phyloP scores from a whole-genome alignment of 2,797 vertebrate species.

The Poecilia gillii region DNA sequence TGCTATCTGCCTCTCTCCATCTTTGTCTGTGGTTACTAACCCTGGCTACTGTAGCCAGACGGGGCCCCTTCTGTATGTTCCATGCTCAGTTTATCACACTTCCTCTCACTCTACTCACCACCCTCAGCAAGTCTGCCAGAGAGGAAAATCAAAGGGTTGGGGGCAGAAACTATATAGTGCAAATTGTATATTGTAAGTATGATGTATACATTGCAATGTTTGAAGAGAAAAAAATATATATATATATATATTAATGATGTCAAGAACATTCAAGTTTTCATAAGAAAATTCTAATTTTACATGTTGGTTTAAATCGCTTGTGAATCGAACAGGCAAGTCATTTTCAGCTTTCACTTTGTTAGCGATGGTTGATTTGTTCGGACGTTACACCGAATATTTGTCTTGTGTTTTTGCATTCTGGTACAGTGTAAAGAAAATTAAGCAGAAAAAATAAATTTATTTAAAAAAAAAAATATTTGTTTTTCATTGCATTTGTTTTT shows the following conservation, averaged over 20 bases:
- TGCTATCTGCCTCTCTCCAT: constrained; percentile 53
- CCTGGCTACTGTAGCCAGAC: constrained; percentile 47
- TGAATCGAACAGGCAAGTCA: no score
- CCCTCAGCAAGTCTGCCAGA: constrained; percentile 50
- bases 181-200: constrained; percentile 36
- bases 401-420: not conserved
- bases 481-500: not conserved
- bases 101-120: constrained; percentile 56
- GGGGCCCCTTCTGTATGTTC: constrained; percentile 56
- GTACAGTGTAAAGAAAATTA: not conserved
- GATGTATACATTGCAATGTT: constrained; percentile 30
- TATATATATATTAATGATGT: constrained; percentile 14
- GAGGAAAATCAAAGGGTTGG: constrained; percentile 63
- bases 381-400: not conserved
- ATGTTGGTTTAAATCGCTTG: not conserved
- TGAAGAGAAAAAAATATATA: constrained; percentile 19
- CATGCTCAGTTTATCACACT: constrained; percentile 67
- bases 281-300: not conserved
- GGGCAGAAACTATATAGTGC: constrained; percentile 24
- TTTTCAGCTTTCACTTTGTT: not conserved
- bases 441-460: not conserved
- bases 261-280: not conserved
- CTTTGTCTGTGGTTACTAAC: constrained; percentile 63
- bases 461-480: not conserved
- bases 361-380: not conserved